Conservation (phyloP, 2,888 invertebrate genomes). For the Colostygia pectinataria region DNA sequence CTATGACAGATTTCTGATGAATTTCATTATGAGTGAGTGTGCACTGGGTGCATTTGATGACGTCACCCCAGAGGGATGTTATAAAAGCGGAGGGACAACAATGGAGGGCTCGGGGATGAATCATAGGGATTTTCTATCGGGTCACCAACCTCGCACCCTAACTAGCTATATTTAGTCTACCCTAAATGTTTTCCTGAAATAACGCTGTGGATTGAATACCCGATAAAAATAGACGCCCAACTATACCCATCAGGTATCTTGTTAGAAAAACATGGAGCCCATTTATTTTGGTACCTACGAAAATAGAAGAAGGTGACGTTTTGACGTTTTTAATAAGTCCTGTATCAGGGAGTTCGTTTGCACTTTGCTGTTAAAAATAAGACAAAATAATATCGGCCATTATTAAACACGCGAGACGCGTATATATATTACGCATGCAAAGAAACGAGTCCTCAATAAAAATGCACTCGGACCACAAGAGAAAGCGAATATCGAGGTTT, state of each 20-base stretch:
- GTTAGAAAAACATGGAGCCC: constrained; percentile 35
- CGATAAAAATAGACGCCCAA: constrained; percentile 39
- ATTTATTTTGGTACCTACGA: constrained; percentile 41
- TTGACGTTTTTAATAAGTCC: constrained; percentile 14
- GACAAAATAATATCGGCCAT: constrained; percentile 32
- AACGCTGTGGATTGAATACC: constrained; percentile 41
- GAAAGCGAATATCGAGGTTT: constrained; percentile 47
- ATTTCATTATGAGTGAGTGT: constrained; percentile 54
- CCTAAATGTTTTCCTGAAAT: constrained; percentile 52
- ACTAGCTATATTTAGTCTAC: constrained; percentile 62
- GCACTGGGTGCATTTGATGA: constrained; percentile 63
- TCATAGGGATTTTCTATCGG: constrained; percentile 73
- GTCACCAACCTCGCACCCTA: constrained; percentile 70
- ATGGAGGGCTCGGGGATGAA: constrained; percentile 76
- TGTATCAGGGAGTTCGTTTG: constrained; percentile 27
- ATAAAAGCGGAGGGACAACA: constrained; percentile 61
- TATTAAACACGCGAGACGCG: constrained; percentile 41
- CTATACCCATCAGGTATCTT: constrained; percentile 31
- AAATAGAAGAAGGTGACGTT: constrained; percentile 27
- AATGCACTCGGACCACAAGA: constrained; percentile 42
- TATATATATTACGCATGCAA: constrained; percentile 49
- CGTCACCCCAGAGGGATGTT: constrained; percentile 69
- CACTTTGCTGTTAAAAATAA: constrained; percentile 42
- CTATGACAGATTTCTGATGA: constrained; percentile 60
- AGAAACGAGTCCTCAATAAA: constrained; percentile 49